Evolutionary conservation across 2,888 invertebrate species (phyloP).

Genomic region (Tenthredo notha): DNA sequence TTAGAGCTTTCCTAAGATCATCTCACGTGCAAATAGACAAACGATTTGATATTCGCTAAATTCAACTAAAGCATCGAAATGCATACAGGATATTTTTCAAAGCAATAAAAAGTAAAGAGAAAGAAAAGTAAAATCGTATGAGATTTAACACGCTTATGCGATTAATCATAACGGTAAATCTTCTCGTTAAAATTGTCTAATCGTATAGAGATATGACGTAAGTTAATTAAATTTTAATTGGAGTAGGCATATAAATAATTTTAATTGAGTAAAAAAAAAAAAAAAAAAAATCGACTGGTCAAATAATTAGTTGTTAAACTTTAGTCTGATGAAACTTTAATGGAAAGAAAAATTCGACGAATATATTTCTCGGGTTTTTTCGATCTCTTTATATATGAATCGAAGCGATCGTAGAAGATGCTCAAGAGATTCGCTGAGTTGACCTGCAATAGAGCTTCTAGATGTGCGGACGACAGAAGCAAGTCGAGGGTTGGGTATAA

Average conservation of each 20-base stretch:
- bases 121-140: not conserved
- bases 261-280: not conserved
- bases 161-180: not conserved
- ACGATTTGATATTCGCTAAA: not conserved
- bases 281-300: not conserved
- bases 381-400: not conserved
- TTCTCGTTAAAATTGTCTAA: not conserved
- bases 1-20: not conserved
- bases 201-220: not conserved
- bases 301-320: not conserved
- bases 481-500: conserved; percentile 19
- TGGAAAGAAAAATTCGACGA: not conserved
- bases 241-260: not conserved
- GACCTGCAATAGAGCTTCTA: not conserved
- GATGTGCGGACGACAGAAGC: conserved; percentile 15
- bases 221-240: not conserved
- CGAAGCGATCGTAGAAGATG: not conserved
- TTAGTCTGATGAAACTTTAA: not conserved
- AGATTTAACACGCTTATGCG: not conserved
- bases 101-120: not conserved
- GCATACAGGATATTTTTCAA: not conserved
- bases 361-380: not conserved
- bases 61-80: not conserved
- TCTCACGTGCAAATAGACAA: conserved; percentile 4
- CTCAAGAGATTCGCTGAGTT: not conserved